Evolutionary conservation across 2,888 invertebrate genomes (phyloP), one percentile per base, ranked within the genome.

Genomic region (Trichacis sp.): DNA sequence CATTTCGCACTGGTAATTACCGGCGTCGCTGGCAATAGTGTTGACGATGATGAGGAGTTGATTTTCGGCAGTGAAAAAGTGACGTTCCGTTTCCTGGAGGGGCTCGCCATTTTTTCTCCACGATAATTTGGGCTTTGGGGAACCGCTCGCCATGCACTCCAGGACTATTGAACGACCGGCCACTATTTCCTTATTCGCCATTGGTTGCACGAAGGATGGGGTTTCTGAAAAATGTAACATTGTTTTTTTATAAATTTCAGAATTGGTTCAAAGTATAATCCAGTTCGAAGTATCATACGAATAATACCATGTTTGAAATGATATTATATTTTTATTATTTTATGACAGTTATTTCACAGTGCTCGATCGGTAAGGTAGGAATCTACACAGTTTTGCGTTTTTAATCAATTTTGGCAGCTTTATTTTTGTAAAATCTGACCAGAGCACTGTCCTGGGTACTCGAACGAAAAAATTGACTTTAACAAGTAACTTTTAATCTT

Each of bases 1-100:
- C 83, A 97, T 92, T 83, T 93, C 92, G 86, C 97, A 98, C 75
- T 94, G 93, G 85, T 97, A 97, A 62, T 88, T 88, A 0, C 97
- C 97, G 24, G 92, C 92, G 86, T 97, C 97, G 69, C 87, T 87
- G 2, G 89, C 83, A 67, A 91, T 88, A 0, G 93, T 91, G 77
- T 94, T 92, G 40, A 95, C 91, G 72, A 97, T 96, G 46, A 97
- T 91, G 52, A 97, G 86, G 55, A 97, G 85, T 81, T 97, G 96
- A 83, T 94, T 92, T 80, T 94, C 93, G 30, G 92, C 93, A 2
- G 96, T 93, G 74, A 96, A 92, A 81, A 92, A 95, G 84, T 96
- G 93, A 1, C 96, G 88, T 69, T 93, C 93, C 2, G 93, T 92
- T 15, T 89, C 86, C 18, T 88, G 87, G 49, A 96, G 86, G 0